These are phyloP conservation scores for Meiosimyza platycephala DNA, from an alignment of 2,888 invertebrate genomes.

Conservation along the genomic window DNA sequence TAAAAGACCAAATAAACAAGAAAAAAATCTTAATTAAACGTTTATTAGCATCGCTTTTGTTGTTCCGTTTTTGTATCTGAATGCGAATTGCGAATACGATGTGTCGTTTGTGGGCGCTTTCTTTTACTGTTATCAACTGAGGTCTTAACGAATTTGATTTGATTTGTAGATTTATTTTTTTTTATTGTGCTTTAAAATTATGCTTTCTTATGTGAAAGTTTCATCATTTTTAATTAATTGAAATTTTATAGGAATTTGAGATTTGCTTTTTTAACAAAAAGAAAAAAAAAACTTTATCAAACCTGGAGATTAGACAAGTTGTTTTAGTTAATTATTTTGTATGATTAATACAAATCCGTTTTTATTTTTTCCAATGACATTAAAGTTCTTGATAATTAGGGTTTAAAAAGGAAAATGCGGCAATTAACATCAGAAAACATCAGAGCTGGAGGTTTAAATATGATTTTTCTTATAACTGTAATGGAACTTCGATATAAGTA, in stretches of 20 bases:
- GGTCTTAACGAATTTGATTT: constrained; percentile 7
- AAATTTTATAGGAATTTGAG: too few relatives aligned
- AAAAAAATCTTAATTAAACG: constrained; percentile 10
- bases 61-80: background rate
- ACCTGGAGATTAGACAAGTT: background rate
- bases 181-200: too few relatives aligned
- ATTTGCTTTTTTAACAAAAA: too few relatives aligned
- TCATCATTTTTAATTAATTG: too few relatives aligned
- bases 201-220: too few relatives aligned
- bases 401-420: too few relatives aligned
- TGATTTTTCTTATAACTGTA: too few relatives aligned
- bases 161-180: constrained; percentile 5
- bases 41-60: constrained; percentile 6
- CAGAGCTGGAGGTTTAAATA: too few relatives aligned
- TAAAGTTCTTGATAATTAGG: too few relatives aligned
- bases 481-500: too few relatives aligned
- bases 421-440: too few relatives aligned
- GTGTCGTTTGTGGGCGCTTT: constrained; percentile 3
- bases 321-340: constrained; percentile 1
- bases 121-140: constrained; percentile 2
- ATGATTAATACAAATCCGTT: background rate
- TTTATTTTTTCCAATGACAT: too few relatives aligned
- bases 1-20: background rate
- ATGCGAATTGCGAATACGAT: background rate
- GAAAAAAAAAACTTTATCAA: background rate